Conservation (phyloP, 2,113 vertebrate genomes). For the Pan troglodytes region DNA sequence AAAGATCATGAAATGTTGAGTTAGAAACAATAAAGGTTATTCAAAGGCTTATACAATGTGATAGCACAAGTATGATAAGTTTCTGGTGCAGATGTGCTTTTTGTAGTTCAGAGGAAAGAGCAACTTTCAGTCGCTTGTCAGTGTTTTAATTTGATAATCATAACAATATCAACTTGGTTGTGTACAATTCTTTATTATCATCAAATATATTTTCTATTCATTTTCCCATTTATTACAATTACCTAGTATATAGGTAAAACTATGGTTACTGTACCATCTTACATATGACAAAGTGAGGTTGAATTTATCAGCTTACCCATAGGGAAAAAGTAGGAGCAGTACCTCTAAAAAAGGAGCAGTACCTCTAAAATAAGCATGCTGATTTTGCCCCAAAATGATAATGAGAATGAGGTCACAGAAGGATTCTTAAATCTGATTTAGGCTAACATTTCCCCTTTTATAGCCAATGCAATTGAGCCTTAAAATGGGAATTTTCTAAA, state of each 20-base stretch:
- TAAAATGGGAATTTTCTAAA: neutral
- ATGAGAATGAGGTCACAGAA: neutral
- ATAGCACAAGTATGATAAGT: slow-evolving; percentile 52
- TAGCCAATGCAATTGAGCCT: neutral
- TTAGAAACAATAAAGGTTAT: slow-evolving; percentile 58
- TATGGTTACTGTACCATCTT: neutral
- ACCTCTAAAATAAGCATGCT: neutral
- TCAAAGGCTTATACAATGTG: slow-evolving; percentile 47
- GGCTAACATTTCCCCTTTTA: neutral
- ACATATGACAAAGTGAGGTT: neutral
- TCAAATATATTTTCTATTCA: neutral
- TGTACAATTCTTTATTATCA: neutral
- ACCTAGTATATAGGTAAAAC: neutral
- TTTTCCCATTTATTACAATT: neutral
- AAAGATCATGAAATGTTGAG: slow-evolving; percentile 63
- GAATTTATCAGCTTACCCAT: neutral
- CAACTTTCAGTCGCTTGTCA: neutral
- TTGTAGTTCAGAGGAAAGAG: slow-evolving; percentile 3
- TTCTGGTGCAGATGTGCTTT: slow-evolving; percentile 2
- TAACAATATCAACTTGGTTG: neutral
- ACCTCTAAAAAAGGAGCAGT: neutral
- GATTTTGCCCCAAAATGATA: neutral
- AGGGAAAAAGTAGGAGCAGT: neutral
- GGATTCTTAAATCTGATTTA: neutral
- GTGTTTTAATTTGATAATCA: slow-evolving; percentile 26